These are phyloP conservation scores for Triops longicaudatus DNA, from an alignment of 1,140 invertebrate species.

Conservation along the genomic window DNA sequence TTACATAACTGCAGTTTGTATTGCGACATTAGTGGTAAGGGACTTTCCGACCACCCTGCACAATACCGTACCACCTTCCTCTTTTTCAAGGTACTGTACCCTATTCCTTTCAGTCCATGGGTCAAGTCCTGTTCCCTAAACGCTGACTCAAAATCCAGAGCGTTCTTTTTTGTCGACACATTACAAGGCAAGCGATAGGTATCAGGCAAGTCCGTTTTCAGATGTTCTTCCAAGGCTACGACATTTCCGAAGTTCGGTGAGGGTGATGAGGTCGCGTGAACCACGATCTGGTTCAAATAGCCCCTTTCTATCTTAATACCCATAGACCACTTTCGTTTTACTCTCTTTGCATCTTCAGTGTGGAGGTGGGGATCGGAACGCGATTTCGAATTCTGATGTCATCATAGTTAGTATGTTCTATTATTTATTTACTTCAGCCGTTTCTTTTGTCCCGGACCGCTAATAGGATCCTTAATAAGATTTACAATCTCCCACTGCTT, in stretches of 20 bases:
- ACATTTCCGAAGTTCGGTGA: neutral
- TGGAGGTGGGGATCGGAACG: neutral
- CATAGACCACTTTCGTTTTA: neutral
- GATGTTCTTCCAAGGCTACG: neutral
- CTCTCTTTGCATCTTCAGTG: neutral
- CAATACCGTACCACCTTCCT: too few species aligned
- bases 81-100: too few species aligned
- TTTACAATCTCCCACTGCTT: too few species aligned
- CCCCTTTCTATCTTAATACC: neutral
- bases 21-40: too few species aligned
- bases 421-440: neutral
- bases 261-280: constrained; percentile 1
- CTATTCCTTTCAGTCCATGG: too few species aligned
- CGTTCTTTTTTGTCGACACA: neutral
- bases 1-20: too few species aligned
- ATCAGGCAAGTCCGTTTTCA: neutral
- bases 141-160: neutral
- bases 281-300: constrained; percentile 5
- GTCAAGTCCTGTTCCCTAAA: too few species aligned
- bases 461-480: too few species aligned
- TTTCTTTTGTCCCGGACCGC: too few species aligned
- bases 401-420: neutral
- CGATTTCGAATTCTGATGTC: neutral
- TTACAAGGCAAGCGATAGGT: neutral
- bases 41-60: too few species aligned